Evolutionary conservation across 2,113 vertebrate genomes (phyloP).

Genomic region (Hemibagrus wyckioides): DNA sequence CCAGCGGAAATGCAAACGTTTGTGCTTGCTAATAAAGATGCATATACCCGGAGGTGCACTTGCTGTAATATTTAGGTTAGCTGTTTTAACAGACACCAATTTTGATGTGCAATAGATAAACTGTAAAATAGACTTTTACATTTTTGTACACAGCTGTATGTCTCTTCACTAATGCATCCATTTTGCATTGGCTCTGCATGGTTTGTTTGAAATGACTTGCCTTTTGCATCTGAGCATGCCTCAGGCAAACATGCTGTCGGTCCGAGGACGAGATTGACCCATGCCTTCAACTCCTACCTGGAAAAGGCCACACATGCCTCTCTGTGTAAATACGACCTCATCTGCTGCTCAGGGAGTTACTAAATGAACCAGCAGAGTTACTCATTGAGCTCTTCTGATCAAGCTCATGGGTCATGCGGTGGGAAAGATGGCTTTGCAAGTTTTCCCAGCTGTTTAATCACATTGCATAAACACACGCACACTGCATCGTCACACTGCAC

Average conservation of each 20-base stretch:
- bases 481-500: background rate
- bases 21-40: background rate
- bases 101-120: background rate
- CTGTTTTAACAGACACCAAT: background rate
- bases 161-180: background rate
- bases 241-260: background rate
- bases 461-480: background rate
- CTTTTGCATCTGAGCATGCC: background rate
- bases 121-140: background rate
- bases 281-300: background rate
- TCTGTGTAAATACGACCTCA: background rate
- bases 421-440: background rate
- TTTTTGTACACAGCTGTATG: background rate
- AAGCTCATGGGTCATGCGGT: background rate
- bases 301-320: background rate
- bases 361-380: slow-evolving; percentile 1
- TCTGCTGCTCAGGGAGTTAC: background rate
- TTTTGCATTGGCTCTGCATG: background rate
- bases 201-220: background rate
- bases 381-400: background rate
- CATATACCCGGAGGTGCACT: background rate
- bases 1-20: background rate
- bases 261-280: background rate
- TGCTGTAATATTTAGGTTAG: background rate
- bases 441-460: slow-evolving; percentile 23